Evolutionary conservation across 1,140 invertebrate species (phyloP).

Genomic region (Maniola jurtina): DNA sequence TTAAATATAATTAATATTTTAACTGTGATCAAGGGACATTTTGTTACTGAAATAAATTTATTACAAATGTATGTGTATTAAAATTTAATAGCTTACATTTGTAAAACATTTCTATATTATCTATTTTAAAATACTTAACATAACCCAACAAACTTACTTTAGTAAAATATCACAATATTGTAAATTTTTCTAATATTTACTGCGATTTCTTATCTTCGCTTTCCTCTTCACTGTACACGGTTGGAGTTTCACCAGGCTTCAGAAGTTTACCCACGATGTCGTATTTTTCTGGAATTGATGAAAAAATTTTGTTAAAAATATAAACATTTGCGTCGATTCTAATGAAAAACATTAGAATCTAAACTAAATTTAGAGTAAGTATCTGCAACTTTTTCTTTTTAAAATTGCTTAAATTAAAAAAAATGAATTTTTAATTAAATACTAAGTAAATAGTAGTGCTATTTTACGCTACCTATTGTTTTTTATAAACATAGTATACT

Average conservation of each 20-base stretch:
- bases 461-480: too few species aligned
- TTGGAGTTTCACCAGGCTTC: slow-evolving; percentile 64
- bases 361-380: too few species aligned
- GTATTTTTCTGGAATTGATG: slow-evolving; percentile 64
- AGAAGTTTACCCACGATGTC: slow-evolving; percentile 66
- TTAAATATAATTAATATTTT: too few species aligned
- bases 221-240: slow-evolving; percentile 50
- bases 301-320: slow-evolving; percentile 8
- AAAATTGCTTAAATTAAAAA: too few species aligned
- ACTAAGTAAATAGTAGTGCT: too few species aligned
- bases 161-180: slow-evolving; percentile 29
- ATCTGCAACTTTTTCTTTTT: too few species aligned
- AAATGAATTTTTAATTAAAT: too few species aligned
- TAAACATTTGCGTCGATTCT: not conserved
- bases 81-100: slow-evolving; percentile 12
- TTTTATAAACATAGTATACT: too few species aligned
- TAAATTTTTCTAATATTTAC: slow-evolving; percentile 39
- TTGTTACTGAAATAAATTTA: too few species aligned
- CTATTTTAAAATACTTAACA: slow-evolving; percentile 27
- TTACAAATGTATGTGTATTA: not conserved
- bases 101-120: slow-evolving; percentile 11
- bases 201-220: slow-evolving; percentile 64
- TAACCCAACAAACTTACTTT: slow-evolving; percentile 34
- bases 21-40: too few species aligned
- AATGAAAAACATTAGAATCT: too few species aligned